phyloP scores from a whole-genome alignment of 2,113 vertebrate species.

The Camelus bactrianus region DNA sequence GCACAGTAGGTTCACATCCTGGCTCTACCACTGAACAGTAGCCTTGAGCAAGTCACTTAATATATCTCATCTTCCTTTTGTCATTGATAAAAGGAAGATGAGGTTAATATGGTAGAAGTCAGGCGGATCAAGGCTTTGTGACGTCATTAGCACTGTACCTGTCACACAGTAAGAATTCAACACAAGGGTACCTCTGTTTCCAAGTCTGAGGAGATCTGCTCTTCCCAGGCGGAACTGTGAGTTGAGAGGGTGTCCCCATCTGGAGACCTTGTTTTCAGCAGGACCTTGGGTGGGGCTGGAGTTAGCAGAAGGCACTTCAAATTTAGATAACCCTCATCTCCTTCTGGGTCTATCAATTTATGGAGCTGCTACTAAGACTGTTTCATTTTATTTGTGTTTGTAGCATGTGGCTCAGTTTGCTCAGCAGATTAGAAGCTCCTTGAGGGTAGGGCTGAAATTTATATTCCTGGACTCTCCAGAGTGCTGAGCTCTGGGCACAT shows the following conservation, averaged over 20 bases:
- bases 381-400: not conserved
- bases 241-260: not conserved
- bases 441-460: not conserved
- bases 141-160: not conserved
- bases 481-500: not conserved
- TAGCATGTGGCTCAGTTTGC: not conserved
- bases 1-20: not conserved
- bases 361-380: not conserved
- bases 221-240: not conserved
- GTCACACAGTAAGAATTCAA: not conserved
- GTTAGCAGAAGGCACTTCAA: not conserved
- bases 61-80: accelerated
- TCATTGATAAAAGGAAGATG: not conserved
- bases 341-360: not conserved
- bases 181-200: accelerated
- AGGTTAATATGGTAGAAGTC: not conserved
- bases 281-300: not conserved
- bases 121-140: not conserved
- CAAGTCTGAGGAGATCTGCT: accelerated
- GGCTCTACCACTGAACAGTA: not conserved
- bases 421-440: not conserved
- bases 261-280: not conserved
- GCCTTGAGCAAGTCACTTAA: not conserved
- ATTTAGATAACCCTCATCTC: not conserved
- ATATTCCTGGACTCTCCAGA: too few relatives aligned